These are phyloP conservation scores for Ericerus pela DNA, from an alignment of 1,140 invertebrate genomes.

Conservation along the genomic window DNA sequence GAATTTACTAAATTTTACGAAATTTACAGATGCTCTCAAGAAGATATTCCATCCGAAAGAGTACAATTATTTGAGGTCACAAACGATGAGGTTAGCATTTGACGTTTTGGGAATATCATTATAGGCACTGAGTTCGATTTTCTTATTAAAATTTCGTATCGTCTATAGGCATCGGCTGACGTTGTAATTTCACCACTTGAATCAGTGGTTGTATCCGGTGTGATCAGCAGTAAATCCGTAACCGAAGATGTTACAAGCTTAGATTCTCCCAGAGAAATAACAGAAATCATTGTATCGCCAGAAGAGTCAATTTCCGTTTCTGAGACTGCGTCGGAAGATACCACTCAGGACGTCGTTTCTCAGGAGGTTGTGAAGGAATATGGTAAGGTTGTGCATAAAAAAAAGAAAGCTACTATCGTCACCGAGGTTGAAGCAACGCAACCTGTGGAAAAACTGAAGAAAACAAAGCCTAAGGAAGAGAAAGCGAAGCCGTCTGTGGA, in stretches of 20 bases:
- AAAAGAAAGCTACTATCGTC: slow-evolving; percentile 31
- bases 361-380: slow-evolving; percentile 19
- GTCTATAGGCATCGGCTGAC: slow-evolving; percentile 30
- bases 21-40: slow-evolving; percentile 13
- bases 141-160: neutral
- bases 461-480: slow-evolving; percentile 9
- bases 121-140: too few species aligned
- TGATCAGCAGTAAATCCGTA: slow-evolving; percentile 44
- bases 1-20: slow-evolving; percentile 17
- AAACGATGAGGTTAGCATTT: slow-evolving; percentile 3
- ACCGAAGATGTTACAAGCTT: slow-evolving; percentile 35
- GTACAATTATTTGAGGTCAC: neutral
- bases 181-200: slow-evolving; percentile 40
- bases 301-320: slow-evolving; percentile 41
- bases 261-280: slow-evolving; percentile 33
- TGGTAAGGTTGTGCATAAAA: slow-evolving; percentile 17
- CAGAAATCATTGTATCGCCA: slow-evolving; percentile 36
- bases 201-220: slow-evolving; percentile 41
- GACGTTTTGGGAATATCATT: too few species aligned
- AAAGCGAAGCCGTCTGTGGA: slow-evolving; percentile 17
- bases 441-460: slow-evolving; percentile 15
- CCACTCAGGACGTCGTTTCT: slow-evolving; percentile 28
- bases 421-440: slow-evolving; percentile 31
- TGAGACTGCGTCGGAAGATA: slow-evolving; percentile 40
- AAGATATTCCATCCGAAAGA: neutral